Evolutionary conservation across 2,797 vertebrate genomes (phyloP).

Genomic region (Poliocrania exsul): DNA sequence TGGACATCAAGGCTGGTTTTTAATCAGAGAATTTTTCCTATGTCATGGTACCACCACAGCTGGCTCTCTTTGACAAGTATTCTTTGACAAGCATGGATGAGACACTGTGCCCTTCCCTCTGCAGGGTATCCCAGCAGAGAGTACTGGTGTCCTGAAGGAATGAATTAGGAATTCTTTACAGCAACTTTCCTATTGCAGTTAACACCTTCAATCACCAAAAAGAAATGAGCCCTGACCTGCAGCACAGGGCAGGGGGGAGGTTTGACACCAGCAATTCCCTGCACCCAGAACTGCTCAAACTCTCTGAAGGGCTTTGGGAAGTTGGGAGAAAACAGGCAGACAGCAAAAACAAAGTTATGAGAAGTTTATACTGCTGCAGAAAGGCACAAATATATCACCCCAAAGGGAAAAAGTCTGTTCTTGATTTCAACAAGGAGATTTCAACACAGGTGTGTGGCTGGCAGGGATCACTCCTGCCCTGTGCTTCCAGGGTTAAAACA

Average conservation of each 20-base stretch:
- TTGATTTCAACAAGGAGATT: background rate
- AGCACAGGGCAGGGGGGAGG: fast-evolving
- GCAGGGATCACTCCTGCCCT: background rate
- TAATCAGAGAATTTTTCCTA: background rate
- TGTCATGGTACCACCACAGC: background rate
- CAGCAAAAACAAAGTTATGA: background rate
- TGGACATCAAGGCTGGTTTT: background rate
- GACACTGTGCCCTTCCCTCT: background rate
- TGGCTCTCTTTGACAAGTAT: background rate
- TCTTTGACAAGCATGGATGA: background rate
- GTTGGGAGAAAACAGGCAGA: background rate
- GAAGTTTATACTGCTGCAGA: background rate
- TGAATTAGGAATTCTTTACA: background rate
- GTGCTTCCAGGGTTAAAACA: background rate
- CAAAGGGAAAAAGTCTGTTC: background rate
- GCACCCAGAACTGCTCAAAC: background rate
- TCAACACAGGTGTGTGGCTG: background rate
- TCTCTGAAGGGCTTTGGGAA: background rate
- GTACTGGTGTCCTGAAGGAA: background rate
- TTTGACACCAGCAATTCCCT: background rate
- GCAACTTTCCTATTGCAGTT: background rate
- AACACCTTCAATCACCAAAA: background rate
- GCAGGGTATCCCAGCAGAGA: background rate
- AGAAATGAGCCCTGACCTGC: background rate
- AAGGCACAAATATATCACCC: background rate